These are phyloP conservation scores for Linnaemya vulpina DNA, from an alignment of 2,888 invertebrate genomes.

Conservation along the genomic window DNA sequence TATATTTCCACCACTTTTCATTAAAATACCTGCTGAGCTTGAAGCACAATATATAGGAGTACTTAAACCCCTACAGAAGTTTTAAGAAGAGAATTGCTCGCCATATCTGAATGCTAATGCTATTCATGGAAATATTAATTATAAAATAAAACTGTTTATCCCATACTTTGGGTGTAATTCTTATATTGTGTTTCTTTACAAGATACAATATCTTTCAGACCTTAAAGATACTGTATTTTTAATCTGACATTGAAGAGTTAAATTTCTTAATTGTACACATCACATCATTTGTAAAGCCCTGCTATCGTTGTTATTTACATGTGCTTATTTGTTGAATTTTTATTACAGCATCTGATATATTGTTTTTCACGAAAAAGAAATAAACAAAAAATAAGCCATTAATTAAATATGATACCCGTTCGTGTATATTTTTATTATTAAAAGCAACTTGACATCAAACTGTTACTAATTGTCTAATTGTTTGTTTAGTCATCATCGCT, in stretches of 20 bases:
- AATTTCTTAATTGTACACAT: background rate
- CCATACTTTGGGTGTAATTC: too few relatives aligned
- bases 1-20: too few relatives aligned
- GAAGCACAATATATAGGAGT: too few relatives aligned
- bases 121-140: too few relatives aligned
- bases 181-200: background rate
- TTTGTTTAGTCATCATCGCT: slow-evolving; percentile 31
- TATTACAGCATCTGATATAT: slow-evolving; percentile 2
- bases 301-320: background rate
- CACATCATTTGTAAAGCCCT: background rate
- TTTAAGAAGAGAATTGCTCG: too few relatives aligned
- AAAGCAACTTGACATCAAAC: slow-evolving; percentile 32
- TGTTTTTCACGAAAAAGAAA: background rate
- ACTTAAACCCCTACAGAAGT: too few relatives aligned
- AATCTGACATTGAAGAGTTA: background rate
- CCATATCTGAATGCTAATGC: too few relatives aligned
- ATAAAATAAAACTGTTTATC: too few relatives aligned
- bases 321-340: slow-evolving; percentile 14
- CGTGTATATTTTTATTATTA: background rate
- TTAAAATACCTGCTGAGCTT: too few relatives aligned
- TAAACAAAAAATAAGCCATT: background rate
- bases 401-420: slow-evolving; percentile 22
- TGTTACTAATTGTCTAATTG: slow-evolving; percentile 41
- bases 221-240: background rate
- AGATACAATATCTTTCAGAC: background rate